phyloP scores from a whole-genome alignment of 2,797 vertebrate genomes.

The Acomys russatus region DNA sequence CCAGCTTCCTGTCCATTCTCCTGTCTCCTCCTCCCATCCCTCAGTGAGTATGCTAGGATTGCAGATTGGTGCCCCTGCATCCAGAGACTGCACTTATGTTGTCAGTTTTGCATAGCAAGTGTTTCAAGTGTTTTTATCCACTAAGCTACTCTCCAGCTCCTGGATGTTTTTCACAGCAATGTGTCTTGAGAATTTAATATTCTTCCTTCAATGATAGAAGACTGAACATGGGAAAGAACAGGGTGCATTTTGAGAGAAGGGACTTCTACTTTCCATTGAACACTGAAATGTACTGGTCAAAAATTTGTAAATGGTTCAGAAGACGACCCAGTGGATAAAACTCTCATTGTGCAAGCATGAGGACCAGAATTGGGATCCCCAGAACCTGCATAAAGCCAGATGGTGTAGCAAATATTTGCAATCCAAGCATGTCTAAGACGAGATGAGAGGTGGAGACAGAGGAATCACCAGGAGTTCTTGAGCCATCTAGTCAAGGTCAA shows the following conservation, averaged over 20 bases:
- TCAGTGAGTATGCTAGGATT: not conserved
- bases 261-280: conserved; percentile 3
- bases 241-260: not conserved
- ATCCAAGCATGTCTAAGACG: not conserved
- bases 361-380: not conserved
- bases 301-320: not conserved
- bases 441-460: not conserved
- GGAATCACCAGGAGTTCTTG: not conserved
- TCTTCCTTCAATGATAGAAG: not conserved
- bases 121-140: not conserved
- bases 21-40: too few relatives aligned
- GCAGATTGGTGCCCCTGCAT: too few relatives aligned
- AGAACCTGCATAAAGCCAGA: not conserved
- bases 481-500: not conserved
- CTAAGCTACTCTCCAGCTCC: not conserved
- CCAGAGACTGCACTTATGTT: not conserved
- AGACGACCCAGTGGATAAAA: not conserved
- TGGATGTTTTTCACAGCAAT: conserved; percentile 18
- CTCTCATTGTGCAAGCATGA: not conserved
- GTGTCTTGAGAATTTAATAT: not conserved
- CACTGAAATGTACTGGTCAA: not conserved
- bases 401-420: not conserved
- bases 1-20: not conserved
- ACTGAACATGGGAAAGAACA: not conserved
- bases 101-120: not conserved